phyloP scores from a whole-genome alignment of 2,113 vertebrate species.

The Amazona vittata region DNA sequence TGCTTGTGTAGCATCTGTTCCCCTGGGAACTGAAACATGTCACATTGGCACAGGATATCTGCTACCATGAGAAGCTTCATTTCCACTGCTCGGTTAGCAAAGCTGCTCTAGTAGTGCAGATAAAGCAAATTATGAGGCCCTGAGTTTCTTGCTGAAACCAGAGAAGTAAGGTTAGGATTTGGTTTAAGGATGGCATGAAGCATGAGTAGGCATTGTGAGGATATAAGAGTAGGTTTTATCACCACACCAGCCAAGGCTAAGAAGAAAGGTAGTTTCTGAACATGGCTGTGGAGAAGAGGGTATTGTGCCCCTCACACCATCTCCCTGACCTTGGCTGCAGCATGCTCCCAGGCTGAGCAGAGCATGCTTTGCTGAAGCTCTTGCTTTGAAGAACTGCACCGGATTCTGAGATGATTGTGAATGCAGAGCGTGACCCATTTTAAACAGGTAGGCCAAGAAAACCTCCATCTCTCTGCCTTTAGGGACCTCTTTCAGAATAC shows the following conservation, averaged over 20 bases:
- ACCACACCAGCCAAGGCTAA: neutral
- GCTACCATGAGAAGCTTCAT: neutral
- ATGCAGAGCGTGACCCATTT: constrained; percentile 59
- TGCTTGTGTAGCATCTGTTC: neutral
- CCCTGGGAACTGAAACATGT: neutral
- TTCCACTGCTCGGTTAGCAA: neutral
- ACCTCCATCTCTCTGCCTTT: constrained; percentile 57
- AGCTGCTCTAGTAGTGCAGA: neutral
- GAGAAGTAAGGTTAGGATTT: neutral
- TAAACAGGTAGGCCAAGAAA: constrained; percentile 67
- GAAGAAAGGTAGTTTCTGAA: neutral
- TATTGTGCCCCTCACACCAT: fast-evolving
- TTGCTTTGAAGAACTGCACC: neutral
- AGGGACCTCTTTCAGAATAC: constrained; percentile 57
- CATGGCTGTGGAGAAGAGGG: neutral
- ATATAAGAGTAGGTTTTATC: neutral
- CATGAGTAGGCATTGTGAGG: neutral
- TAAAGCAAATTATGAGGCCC: neutral
- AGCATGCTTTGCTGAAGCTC: neutral
- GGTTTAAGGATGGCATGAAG: neutral
- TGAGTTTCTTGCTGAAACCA: neutral
- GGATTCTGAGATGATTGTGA: constrained; percentile 29
- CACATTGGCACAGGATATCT: neutral
- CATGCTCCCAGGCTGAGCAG: fast-evolving
- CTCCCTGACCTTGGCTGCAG: neutral